Evolutionary conservation across 2,113 vertebrate species (phyloP).

Genomic region (Microcebus jonahi): DNA sequence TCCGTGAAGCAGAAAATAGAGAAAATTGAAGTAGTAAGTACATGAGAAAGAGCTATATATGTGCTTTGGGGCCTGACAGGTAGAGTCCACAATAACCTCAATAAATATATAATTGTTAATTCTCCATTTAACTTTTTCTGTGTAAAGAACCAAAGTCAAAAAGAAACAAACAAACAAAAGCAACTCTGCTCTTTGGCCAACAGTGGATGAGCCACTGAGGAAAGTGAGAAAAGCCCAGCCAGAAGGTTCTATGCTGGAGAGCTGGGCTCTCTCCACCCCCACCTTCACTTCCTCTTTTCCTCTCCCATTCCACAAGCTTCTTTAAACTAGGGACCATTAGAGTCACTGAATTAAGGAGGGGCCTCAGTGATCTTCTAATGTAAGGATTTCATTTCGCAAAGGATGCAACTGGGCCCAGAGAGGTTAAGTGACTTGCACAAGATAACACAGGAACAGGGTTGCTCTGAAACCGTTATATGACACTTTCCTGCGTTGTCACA

Average conservation of each 20-base stretch:
- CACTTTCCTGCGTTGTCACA: neutral
- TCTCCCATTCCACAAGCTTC: conserved; percentile 4
- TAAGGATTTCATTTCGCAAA: neutral
- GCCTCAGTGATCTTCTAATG: neutral
- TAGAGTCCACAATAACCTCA: neutral
- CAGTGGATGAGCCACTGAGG: neutral
- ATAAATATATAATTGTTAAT: neutral
- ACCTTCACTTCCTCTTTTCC: conserved; percentile 47
- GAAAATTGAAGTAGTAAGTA: neutral
- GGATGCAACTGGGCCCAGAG: neutral
- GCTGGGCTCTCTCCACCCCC: neutral
- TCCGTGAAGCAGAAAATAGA: neutral
- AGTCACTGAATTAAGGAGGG: neutral
- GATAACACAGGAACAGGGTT: neutral
- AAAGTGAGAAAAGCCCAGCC: neutral
- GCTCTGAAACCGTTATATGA: neutral
- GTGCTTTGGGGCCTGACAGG: neutral
- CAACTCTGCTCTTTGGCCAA: neutral
- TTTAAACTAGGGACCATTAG: neutral
- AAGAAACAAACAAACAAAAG: neutral
- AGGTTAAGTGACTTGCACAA: neutral
- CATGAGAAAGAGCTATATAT: neutral
- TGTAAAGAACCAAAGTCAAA: neutral
- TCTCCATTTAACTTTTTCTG: neutral
- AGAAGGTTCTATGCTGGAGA: neutral